Conservation (phyloP, 2,888 invertebrate species). For the Tolmerus cingulatus region DNA sequence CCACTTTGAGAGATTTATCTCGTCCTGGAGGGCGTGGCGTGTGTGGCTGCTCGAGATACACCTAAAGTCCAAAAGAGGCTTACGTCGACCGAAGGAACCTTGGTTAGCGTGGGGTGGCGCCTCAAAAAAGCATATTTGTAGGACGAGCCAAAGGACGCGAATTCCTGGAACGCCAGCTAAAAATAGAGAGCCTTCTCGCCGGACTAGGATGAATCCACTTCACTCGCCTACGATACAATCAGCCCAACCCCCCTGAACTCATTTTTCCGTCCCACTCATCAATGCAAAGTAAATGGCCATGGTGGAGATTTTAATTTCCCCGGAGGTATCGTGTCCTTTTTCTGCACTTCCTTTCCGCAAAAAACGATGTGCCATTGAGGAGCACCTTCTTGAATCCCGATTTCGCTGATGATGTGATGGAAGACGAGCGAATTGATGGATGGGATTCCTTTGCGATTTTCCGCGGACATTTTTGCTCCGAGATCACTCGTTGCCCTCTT, state of each 20-base stretch:
- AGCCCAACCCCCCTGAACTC: too few species aligned
- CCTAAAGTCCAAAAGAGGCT: neutral
- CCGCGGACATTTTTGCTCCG: neutral
- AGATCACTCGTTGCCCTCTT: neutral
- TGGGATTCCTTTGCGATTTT: neutral
- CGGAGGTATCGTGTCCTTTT: neutral
- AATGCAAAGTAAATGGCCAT: neutral
- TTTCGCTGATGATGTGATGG: neutral
- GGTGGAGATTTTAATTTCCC: neutral
- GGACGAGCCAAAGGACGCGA: neutral
- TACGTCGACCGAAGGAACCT: neutral
- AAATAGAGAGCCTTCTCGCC: neutral
- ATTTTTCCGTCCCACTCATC: neutral
- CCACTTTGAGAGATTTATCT: neutral
- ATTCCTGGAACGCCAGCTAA: neutral
- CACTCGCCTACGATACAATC: neutral
- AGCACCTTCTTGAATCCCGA: neutral
- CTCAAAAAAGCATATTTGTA: neutral
- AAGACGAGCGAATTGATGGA: neutral
- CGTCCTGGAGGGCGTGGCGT: neutral
- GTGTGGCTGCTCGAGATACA: neutral
- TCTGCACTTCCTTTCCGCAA: neutral
- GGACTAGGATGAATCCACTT: neutral
- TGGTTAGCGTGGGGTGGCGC: neutral
- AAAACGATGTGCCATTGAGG: too few species aligned